phyloP scores from a whole-genome alignment of 2,797 vertebrate genomes.

The Oophaga sylvatica region DNA sequence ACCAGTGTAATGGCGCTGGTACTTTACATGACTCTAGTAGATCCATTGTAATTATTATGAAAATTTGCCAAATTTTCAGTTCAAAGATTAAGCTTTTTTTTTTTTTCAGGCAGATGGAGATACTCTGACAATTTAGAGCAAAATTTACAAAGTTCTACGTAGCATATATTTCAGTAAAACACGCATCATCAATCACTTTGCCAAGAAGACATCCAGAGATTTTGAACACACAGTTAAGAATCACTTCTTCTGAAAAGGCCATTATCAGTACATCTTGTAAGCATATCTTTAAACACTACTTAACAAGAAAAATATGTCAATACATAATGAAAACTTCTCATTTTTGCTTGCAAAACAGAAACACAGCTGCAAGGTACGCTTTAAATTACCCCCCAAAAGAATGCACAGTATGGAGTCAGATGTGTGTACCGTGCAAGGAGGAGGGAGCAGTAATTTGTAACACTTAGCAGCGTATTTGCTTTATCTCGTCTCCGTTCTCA shows the following conservation, averaged over 20 bases:
- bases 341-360: slow-evolving; percentile 81
- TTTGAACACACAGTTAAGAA: slow-evolving; percentile 29
- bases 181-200: slow-evolving; percentile 34
- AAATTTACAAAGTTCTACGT: background rate
- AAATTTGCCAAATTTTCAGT: too few species aligned
- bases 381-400: slow-evolving; percentile 87
- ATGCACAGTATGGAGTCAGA: slow-evolving; percentile 60
- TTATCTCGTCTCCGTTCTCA: slow-evolving; percentile 75
- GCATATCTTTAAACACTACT: slow-evolving; percentile 81
- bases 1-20: too few species aligned
- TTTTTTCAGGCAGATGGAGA: background rate
- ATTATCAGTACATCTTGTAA: slow-evolving; percentile 81
- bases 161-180: slow-evolving; percentile 19
- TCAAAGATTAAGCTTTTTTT: background rate
- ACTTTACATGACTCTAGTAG: too few species aligned
- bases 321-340: slow-evolving; percentile 81
- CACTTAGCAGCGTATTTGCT: slow-evolving; percentile 78
- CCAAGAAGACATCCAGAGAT: slow-evolving; percentile 15
- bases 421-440: slow-evolving; percentile 40
- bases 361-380: slow-evolving; percentile 78
- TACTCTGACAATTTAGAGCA: background rate
- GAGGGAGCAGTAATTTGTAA: slow-evolving; percentile 79
- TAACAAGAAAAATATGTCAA: slow-evolving; percentile 87
- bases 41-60: too few species aligned
- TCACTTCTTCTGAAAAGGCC: slow-evolving; percentile 66